These are phyloP conservation scores for Cygnus olor DNA, from an alignment of 2,797 vertebrate genomes.

Conservation along the genomic window DNA sequence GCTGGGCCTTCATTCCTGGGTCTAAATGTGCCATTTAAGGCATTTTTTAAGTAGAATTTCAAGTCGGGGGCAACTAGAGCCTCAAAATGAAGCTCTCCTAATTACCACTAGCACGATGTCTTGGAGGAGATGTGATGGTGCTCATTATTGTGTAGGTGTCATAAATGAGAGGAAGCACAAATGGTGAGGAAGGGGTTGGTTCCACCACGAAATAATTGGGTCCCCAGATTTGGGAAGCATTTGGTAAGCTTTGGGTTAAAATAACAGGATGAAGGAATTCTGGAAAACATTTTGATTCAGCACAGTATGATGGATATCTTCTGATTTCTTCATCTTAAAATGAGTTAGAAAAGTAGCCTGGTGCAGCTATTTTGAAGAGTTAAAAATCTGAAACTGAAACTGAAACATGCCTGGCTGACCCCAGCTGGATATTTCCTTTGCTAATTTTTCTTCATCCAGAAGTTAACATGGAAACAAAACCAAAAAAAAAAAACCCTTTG, in stretches of 20 bases:
- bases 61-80: not conserved
- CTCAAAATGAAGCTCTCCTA: not conserved
- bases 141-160: not conserved
- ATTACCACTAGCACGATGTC: not conserved
- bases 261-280: not conserved
- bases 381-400: not conserved
- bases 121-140: not conserved
- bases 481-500: not conserved
- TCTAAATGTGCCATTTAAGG: not conserved
- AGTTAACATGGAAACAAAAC: constrained; percentile 22
- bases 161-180: not conserved
- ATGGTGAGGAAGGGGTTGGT: not conserved
- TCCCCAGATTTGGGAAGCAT: not conserved
- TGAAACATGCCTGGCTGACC: not conserved
- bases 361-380: not conserved
- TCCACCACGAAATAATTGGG: not conserved
- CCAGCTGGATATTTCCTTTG: not conserved
- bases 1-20: not conserved
- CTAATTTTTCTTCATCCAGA: not conserved
- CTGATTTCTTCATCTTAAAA: not conserved
- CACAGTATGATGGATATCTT: not conserved
- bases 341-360: not conserved
- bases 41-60: not conserved
- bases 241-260: not conserved
- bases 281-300: not conserved